Evolutionary conservation across 2,888 invertebrate genomes (phyloP).

Genomic region (Sialis fuliginosa): DNA sequence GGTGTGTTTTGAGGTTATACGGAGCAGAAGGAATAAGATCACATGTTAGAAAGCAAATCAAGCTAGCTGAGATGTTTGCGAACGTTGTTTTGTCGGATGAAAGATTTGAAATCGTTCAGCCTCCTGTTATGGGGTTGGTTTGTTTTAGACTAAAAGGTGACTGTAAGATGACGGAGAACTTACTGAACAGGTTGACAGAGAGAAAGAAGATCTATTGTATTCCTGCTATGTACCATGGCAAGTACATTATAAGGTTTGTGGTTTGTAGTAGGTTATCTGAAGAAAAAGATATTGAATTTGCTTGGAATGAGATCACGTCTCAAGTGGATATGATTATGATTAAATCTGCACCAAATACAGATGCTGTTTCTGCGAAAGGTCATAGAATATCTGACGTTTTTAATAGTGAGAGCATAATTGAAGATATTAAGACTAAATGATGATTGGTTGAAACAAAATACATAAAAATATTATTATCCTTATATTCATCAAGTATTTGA

Average conservation of each 20-base stretch:
- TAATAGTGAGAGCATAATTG: too few species aligned
- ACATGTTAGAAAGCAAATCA: conserved; percentile 56
- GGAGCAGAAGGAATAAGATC: conserved; percentile 65
- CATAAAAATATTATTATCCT: too few species aligned
- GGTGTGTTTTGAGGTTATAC: conserved; percentile 74
- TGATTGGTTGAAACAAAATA: too few species aligned
- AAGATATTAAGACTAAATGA: too few species aligned
- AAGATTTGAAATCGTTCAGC: conserved; percentile 61
- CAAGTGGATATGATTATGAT: conserved; percentile 18
- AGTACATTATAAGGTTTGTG: conserved; percentile 62
- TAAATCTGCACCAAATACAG: too few species aligned
- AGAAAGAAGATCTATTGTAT: conserved; percentile 68
- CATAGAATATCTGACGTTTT: too few species aligned
- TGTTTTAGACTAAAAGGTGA: conserved; percentile 74
- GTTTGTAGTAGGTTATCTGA: conserved; percentile 58
- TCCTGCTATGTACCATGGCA: conserved; percentile 49
- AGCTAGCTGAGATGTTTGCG: conserved; percentile 64
- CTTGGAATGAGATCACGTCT: conserved; percentile 50
- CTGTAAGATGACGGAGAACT: conserved; percentile 45
- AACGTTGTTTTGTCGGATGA: conserved; percentile 46
- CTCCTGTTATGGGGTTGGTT: conserved; percentile 63
- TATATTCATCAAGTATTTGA: too few species aligned
- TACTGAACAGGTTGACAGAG: conserved; percentile 54
- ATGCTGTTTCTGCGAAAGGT: too few species aligned
- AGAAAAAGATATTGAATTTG: conserved; percentile 53